Evolutionary conservation across 2,888 invertebrate species (phyloP), one percentile per base, ranked within the genome.

Genomic region (Tupiocoris notatus): DNA sequence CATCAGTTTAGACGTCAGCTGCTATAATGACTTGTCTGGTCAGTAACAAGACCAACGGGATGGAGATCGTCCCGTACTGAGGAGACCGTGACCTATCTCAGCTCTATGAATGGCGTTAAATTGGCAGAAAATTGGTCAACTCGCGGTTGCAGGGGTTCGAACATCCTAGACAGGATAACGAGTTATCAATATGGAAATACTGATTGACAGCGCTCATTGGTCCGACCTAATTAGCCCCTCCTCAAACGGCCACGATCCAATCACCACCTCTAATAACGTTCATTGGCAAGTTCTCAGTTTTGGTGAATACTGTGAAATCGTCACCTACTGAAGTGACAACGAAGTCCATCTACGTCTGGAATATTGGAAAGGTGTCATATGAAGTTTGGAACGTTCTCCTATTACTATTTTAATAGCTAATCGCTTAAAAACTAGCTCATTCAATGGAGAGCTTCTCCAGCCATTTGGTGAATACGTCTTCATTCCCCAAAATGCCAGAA

Each of bases 51-150:
- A 39, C 39, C 39, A 39, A 39, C 39, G n/a, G n/a, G n/a, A n/a
- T n/a, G n/a, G n/a, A 39, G 39, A 24, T 65, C 65, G 18, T 39
- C 59, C 59, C 6, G 59, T 3, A 6, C 20, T 59, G 59, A 59
- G 17, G 6, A n/a, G 20, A 2, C 59, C 6, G 59, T 9, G 20
- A 59, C 59, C 59, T 12, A 39, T 39, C 39, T 6, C 7, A 59
- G 63, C 22, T 63, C 62, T 73, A 73, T 73, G 74, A 79, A 79
- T 77, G 79, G 77, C 78, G 80, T 79, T 80, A 79, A 80, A 80
- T 80, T 80, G 80, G 80, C 79, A 77, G 80, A 80, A 80, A 80
- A 80, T 80, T 80, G 80, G 77, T 25, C 57, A 24, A 63, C 24
- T 25, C 39, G 39, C 12, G 39, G 12, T 3, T 62, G n/a, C 57